Percentiles rank a stretch among this genome's conserved stretches.
Conservation (phyloP, 2,113 vertebrate species). For the Corvus cornix region DNA sequence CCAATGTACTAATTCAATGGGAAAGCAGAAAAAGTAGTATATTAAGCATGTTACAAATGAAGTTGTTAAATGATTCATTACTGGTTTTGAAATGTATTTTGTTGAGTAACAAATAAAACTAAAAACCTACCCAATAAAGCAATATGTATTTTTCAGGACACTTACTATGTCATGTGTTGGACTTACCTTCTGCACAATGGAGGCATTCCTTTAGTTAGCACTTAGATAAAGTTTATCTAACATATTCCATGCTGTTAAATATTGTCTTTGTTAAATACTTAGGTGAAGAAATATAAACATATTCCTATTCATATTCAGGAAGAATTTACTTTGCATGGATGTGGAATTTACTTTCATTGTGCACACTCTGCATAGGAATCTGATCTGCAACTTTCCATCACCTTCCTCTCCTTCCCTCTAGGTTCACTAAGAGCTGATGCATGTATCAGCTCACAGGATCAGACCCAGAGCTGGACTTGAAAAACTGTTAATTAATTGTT, state of each 20-base stretch:
- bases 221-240: not conserved
- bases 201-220: not conserved
- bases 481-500: not conserved
- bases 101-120: not conserved
- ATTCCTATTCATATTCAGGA: not conserved
- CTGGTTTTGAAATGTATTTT: constrained; percentile 20
- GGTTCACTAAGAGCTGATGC: not conserved
- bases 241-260: not conserved
- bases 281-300: not conserved
- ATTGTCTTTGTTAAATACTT: not conserved
- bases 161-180: not conserved
- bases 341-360: not conserved
- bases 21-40: not conserved
- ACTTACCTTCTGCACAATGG: not conserved
- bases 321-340: not conserved
- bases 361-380: not conserved
- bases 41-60: not conserved
- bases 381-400: not conserved
- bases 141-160: not conserved
- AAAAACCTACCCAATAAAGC: not conserved
- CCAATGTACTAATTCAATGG: not conserved
- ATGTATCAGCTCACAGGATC: not conserved
- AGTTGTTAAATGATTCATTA: constrained; percentile 25
- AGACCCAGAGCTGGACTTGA: not conserved
- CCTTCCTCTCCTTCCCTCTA: not conserved